These are phyloP conservation scores for Ctenodactylus gundi DNA, from an alignment of 2,113 vertebrate genomes.

Conservation along the genomic window DNA sequence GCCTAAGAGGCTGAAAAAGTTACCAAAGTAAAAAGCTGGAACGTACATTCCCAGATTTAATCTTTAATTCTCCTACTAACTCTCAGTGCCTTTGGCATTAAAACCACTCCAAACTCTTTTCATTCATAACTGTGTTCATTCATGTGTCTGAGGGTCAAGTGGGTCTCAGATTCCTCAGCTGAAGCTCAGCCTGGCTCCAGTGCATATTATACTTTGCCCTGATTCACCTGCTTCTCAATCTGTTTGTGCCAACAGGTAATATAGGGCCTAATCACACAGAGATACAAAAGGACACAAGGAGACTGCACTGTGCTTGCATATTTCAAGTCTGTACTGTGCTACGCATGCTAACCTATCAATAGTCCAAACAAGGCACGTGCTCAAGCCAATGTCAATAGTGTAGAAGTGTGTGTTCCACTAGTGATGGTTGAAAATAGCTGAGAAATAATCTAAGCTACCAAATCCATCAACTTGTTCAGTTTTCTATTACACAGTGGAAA, in stretches of 20 bases:
- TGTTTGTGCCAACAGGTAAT: background rate
- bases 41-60: background rate
- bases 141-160: background rate
- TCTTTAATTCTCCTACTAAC: background rate
- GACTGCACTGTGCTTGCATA: background rate
- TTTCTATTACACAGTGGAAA: background rate
- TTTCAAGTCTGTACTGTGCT: background rate
- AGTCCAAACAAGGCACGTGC: background rate
- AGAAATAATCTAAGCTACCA: background rate
- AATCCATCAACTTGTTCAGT: background rate
- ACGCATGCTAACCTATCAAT: background rate
- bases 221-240: fast-evolving
- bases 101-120: background rate
- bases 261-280: background rate
- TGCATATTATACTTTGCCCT: background rate
- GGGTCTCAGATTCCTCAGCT: background rate
- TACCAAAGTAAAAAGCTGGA: background rate
- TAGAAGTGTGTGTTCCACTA: background rate
- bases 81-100: background rate
- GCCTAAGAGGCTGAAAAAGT: background rate
- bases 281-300: background rate
- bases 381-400: background rate
- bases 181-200: background rate
- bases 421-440: background rate
- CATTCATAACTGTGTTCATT: background rate